phyloP scores from a whole-genome alignment of 2,888 invertebrate species.

The Leptopterna dolabrata region DNA sequence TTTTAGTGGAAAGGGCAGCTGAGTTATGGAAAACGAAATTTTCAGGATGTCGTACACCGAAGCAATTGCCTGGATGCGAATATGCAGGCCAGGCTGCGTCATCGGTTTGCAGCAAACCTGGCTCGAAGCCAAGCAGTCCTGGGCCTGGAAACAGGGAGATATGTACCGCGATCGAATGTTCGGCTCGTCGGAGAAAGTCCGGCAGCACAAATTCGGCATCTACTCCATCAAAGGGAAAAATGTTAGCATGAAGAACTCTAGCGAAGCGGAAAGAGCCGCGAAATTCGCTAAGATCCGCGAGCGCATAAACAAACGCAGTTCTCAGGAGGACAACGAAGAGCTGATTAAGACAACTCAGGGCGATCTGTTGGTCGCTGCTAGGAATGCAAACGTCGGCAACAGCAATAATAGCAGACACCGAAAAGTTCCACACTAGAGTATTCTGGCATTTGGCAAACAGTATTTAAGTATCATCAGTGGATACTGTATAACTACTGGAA shows the following conservation, averaged over 20 bases:
- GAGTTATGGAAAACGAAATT: not conserved
- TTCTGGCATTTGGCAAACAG: no score
- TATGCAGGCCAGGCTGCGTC: conserved; percentile 96
- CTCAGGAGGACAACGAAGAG: not conserved
- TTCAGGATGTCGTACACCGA: conserved; percentile 79
- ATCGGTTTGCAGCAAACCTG: conserved; percentile 97
- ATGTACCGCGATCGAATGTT: not conserved
- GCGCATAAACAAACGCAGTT: not conserved
- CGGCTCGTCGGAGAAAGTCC: conserved; percentile 46
- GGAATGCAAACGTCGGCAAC: not conserved
- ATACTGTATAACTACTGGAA: not conserved
- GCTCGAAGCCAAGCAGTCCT: conserved; percentile 69
- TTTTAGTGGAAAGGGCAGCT: no score
- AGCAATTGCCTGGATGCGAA: conserved; percentile 88
- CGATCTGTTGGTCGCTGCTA: conserved; percentile 32
- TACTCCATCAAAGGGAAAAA: conserved; percentile 38
- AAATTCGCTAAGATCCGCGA: conserved; percentile 10
- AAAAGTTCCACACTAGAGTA: no score
- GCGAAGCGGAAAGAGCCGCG: not conserved
- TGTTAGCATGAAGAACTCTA: not conserved
- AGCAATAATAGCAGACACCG: not conserved
- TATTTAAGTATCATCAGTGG: not conserved
- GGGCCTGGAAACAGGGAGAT: conserved; percentile 32
- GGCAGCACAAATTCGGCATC: conserved; percentile 44
- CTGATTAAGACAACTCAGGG: conserved; percentile 7